These are phyloP conservation scores for Gallirallus australis DNA, from an alignment of 2,797 vertebrate genomes.

Conservation along the genomic window DNA sequence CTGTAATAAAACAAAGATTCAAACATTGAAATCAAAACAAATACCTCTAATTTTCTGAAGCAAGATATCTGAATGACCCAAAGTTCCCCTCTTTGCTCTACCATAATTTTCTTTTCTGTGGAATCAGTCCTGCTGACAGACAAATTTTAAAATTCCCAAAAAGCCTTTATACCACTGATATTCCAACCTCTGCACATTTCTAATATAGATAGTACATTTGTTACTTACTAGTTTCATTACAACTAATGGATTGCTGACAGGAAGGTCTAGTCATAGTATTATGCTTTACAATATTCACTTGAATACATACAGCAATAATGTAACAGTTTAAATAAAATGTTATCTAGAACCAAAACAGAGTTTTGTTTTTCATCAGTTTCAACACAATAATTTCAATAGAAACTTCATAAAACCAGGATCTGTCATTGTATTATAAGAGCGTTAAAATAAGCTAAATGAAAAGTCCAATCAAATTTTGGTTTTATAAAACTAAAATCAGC, in stretches of 20 bases:
- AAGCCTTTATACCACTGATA: background rate
- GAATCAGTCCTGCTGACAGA: background rate
- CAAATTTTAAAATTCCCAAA: background rate
- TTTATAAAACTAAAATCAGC: background rate
- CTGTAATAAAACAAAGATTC: conserved; percentile 43
- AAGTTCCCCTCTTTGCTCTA: background rate
- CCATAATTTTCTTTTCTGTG: background rate
- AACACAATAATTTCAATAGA: accelerated
- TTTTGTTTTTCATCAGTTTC: background rate
- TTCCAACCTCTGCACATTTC: background rate
- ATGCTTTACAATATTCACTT: background rate
- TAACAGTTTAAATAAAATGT: background rate
- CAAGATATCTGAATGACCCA: conserved; percentile 2
- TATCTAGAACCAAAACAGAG: background rate
- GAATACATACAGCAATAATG: background rate
- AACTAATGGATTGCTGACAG: background rate
- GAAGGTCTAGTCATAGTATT: background rate
- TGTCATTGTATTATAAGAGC: background rate
- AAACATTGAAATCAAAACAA: conserved; percentile 48
- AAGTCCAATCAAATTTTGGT: background rate
- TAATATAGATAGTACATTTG: background rate
- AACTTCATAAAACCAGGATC: background rate
- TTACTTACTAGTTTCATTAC: background rate
- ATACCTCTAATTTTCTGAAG: conserved; percentile 50
- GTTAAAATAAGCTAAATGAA: background rate